Conservation (phyloP, 2,888 invertebrate genomes). For the Scaptomyza polygonia region DNA sequence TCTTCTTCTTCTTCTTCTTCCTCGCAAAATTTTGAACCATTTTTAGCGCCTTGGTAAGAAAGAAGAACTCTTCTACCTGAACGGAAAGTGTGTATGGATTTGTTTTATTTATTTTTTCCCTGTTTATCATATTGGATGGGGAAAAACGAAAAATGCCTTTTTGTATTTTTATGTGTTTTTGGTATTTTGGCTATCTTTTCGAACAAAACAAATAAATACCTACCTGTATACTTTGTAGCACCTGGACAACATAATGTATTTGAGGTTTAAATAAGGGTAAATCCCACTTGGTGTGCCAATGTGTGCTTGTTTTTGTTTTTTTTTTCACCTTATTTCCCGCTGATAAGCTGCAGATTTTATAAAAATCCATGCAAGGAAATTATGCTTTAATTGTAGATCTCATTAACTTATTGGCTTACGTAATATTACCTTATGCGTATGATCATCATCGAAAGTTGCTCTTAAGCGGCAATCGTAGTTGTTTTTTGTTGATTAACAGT, state of each 20-base stretch:
- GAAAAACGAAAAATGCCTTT: conserved; percentile 7
- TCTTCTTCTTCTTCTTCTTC: conserved; percentile 4
- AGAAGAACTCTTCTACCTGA: conserved; percentile 21
- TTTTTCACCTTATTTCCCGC: conserved; percentile 18
- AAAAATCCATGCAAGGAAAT: conserved; percentile 4
- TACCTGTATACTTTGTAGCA: conserved; percentile 5
- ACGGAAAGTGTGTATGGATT: not conserved
- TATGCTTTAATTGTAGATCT: not conserved
- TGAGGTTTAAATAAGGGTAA: conserved; percentile 2
- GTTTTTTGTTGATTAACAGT: too few species aligned
- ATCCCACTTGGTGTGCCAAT: conserved; percentile 11
- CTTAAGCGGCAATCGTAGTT: not conserved
- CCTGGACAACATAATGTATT: conserved; percentile 50
- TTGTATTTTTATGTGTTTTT: not conserved
- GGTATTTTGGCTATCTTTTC: conserved; percentile 24
- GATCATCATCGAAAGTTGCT: conserved; percentile 1
- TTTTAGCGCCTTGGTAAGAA: not conserved
- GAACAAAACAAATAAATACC: too few species aligned
- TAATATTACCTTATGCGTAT: conserved; percentile 3
- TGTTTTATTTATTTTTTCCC: conserved; percentile 3
- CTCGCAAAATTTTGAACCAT: not conserved
- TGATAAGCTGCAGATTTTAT: conserved; percentile 12
- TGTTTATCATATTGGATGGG: conserved; percentile 28
- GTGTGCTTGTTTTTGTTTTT: not conserved
- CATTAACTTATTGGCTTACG: conserved; percentile 16